Conservation (phyloP, 2,888 invertebrate species). For the Drosophila fungiperda region DNA sequence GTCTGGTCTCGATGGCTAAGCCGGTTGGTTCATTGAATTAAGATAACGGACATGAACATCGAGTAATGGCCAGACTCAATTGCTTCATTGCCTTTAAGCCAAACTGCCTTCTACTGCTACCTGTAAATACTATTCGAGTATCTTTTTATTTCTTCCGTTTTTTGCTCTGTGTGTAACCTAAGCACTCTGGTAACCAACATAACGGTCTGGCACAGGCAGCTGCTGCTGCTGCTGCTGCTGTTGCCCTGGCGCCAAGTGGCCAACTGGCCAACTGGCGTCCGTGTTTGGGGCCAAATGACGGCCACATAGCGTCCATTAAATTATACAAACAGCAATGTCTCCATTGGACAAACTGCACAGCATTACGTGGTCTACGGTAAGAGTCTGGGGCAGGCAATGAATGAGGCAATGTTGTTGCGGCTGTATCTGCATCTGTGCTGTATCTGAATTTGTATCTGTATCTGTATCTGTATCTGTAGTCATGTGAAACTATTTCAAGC, state of each 20-base stretch:
- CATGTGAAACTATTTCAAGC: constrained; percentile 68
- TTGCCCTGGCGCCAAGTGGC: constrained; percentile 49
- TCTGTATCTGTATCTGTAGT: constrained; percentile 31
- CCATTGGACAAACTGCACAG: constrained; percentile 60
- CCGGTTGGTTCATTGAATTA: constrained; percentile 69
- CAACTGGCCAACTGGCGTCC: constrained; percentile 23
- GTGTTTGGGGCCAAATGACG: constrained; percentile 55
- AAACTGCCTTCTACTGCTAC: constrained; percentile 19
- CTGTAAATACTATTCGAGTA: constrained; percentile 42
- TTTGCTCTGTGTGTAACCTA: constrained; percentile 34
- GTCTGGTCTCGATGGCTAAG: constrained; percentile 20
- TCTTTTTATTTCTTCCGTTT: constrained; percentile 13
- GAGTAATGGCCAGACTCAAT: constrained; percentile 52
- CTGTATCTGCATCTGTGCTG: constrained; percentile 44
- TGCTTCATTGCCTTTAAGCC: constrained; percentile 56
- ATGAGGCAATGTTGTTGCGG: constrained; percentile 45
- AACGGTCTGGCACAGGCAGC: constrained; percentile 37
- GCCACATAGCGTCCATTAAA: constrained; percentile 75
- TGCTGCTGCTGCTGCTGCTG: constrained; percentile 18
- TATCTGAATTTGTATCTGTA: constrained; percentile 12
- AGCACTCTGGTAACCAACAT: constrained; percentile 44
- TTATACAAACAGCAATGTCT: constrained; percentile 68
- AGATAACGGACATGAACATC: constrained; percentile 66
- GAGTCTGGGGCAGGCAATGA: constrained; percentile 21
- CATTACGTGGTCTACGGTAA: constrained; percentile 7